Percentiles rank a stretch among this genome's conserved stretches.
Conservation (phyloP, 1,140 invertebrate species). For the Aphelenchoides besseyi region DNA sequence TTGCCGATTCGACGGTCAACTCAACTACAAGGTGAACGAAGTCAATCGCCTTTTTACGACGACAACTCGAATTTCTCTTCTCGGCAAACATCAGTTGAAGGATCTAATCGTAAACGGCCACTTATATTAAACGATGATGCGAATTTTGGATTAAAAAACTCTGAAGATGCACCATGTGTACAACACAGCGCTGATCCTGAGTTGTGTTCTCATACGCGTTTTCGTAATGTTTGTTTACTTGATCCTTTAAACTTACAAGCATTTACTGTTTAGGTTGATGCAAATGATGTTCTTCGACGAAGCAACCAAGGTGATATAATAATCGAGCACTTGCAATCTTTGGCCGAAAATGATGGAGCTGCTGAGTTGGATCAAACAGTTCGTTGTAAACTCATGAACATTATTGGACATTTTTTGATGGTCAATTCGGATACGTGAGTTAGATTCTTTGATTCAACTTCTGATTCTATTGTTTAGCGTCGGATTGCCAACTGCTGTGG, state of each 20-base stretch:
- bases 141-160: background rate
- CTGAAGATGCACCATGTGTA: background rate
- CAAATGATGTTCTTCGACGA: background rate
- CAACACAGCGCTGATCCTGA: background rate
- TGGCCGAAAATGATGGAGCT: background rate
- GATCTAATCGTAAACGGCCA: background rate
- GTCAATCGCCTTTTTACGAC: no score
- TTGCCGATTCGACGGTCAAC: no score
- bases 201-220: background rate
- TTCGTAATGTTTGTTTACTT: background rate
- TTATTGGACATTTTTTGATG: background rate
- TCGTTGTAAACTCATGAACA: slow-evolving; percentile 13
- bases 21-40: no score
- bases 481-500: slow-evolving; percentile 4
- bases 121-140: background rate
- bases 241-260: background rate
- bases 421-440: no score
- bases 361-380: background rate
- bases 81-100: background rate
- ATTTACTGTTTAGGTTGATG: background rate
- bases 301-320: background rate
- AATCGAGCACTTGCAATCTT: background rate
- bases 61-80: no score
- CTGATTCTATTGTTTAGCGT: no score
- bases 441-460: no score